These are phyloP conservation scores for Hedya salicella DNA, from an alignment of 2,888 invertebrate genomes.

Conservation along the genomic window DNA sequence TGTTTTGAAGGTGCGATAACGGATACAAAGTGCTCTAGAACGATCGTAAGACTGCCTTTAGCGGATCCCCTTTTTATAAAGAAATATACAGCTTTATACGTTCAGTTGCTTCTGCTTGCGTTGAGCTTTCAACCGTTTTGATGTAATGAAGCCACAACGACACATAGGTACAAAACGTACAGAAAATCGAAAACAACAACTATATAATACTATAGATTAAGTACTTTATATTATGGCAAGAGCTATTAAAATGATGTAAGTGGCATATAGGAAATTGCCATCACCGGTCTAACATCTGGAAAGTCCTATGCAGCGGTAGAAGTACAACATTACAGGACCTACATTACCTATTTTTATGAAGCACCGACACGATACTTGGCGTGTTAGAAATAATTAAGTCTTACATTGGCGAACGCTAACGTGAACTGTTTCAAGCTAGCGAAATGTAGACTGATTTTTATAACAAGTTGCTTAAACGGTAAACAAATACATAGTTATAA, in stretches of 20 bases:
- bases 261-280: background rate
- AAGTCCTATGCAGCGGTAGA: conserved; percentile 9
- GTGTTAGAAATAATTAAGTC: conserved; percentile 40
- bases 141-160: too few relatives aligned
- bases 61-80: conserved; percentile 14
- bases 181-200: too few relatives aligned
- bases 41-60: conserved; percentile 30
- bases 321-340: too few relatives aligned
- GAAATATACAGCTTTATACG: conserved; percentile 12
- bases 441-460: background rate
- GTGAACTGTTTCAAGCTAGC: background rate
- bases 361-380: conserved; percentile 34
- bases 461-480: background rate
- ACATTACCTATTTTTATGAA: conserved; percentile 23
- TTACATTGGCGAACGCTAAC: conserved; percentile 13
- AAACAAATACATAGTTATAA: too few relatives aligned
- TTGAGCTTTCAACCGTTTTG: too few relatives aligned
- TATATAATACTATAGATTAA: too few relatives aligned
- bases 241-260: too few relatives aligned
- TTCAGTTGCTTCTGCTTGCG: too few relatives aligned
- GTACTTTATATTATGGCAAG: too few relatives aligned
- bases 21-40: conserved; percentile 35
- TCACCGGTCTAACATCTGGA: background rate
- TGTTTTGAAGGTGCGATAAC: conserved; percentile 27
- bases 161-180: background rate